Evolutionary conservation across 2,888 invertebrate species (phyloP), one percentile per base, ranked within the genome.

Genomic region (Biston betularia): DNA sequence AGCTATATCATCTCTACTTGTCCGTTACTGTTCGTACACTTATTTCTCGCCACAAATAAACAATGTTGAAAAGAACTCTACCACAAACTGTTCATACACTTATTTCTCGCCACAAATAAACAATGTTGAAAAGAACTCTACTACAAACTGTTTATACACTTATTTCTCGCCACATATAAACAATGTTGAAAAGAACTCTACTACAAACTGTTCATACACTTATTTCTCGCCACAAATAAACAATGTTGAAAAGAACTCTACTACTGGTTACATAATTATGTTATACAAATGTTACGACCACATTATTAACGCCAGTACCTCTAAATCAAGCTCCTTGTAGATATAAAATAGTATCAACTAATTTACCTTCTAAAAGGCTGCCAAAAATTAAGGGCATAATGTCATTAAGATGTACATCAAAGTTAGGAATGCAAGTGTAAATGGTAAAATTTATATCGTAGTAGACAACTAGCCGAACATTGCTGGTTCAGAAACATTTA

Each of bases 281-380:
- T 10, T 7, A 5, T 15, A 10, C 9, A 24, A 0, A 12, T n/a
- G n/a, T 11, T 15, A 33, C 10, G 33, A 42, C 53, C 45, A 52
- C 52, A 56, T 62, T 34, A 66, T 62, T 57, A 63, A 55, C 53
- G 55, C 38, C 45, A 65, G 62, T 10, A 38, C 50, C 38, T 65
- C 45, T 63, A 52, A 49, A 52, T 40, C 40, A 57, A 63, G 57
- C 62, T 64, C 59, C 55, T 55, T 24, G 50, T 54, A 59, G 64
- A 59, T 61, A 60, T 52, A 46, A 58, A 61, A 62, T 66, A 66
- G 64, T 65, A 69, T 53, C 72, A 75, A 66, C 50, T 66, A 63
- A 70, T 63, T 75, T 73, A 71, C 59, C 46, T 53, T 62, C 35
- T 73, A 63, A 72, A 75, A 70, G 71, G 72, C 52, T 69, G 59